Evolutionary conservation across 2,113 vertebrate species (phyloP), one percentile per base, ranked within the genome.

Genomic region (Amazona vittata): DNA sequence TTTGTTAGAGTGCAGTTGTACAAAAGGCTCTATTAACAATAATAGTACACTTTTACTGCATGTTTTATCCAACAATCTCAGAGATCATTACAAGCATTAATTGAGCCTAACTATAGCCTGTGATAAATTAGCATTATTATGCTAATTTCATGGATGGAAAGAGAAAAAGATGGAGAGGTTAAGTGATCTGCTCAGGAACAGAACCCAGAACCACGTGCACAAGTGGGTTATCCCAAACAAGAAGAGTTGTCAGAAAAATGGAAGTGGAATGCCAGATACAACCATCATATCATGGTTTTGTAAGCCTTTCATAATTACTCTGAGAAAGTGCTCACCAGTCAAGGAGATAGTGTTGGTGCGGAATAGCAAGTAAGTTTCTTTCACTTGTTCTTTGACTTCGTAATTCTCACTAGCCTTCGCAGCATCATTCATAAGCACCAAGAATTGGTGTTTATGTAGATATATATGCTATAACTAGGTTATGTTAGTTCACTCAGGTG

Each of bases 21-120:
- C 79, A 93, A 96, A 97, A 94, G 79, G 50, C 75, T 94, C 55
- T 83, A 83, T 84, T 93, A 93, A 75, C 83, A 96, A 81, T 92
- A 96, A 93, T 93, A 91, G 87, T 71, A 95, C 68, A 90, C 37
- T 92, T 95, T 87, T 90, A 93, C 55, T 92, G 71, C 64, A 64
- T 90, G 86, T 83, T 96, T 96, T 93, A 94, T 90, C 88, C 83
- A 95, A 86, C 68, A 92, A 3, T 68, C 92, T 92, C 60, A 86
- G 79, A 96, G 85, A 90, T 83, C 75, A 81, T 92, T 86, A 89
- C 65, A 96, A 93, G 94, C 85, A 92, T 90, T 96, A 96, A 96
- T 87, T 91, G 90, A 91, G 73, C 55, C 76, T 94, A 87, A 94
- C 76, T 78, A 86, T 37, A 93, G 87, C 60, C 83, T 93, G 62